Evolutionary conservation across 2,797 vertebrate genomes (phyloP), one percentile per base, ranked within the genome.

Genomic region (Eulemur albifrons): DNA sequence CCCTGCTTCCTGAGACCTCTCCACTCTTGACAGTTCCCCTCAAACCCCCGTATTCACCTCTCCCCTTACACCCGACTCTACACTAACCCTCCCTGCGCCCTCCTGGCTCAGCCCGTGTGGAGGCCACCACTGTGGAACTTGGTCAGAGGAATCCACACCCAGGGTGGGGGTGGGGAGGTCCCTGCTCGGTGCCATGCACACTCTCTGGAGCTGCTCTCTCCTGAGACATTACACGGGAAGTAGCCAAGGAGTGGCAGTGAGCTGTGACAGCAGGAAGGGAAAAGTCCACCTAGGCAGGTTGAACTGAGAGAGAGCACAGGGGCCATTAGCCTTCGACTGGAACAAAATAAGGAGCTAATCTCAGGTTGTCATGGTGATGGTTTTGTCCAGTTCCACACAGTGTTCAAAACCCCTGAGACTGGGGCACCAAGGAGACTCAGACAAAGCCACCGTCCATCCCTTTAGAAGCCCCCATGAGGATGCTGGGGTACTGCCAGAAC

Each of bases 331-430:
- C 93, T 89, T 61, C 4, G 8, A 57, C 48, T 72, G 91, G 96
- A 96, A 97, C 94, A 93, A 79, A 97, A 96, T 54, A 48, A 82
- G 80, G 80, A 97, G 65, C 96, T 95, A 52, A 96, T 96, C 91
- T 83, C 38, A 2, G 89, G 97, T 97, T 96, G 97, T 97, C 97
- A 97, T 97, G 96, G 97, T 40, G 76, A 98, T 69, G 83, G 81
- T 89, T 91, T 87, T 81, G 89, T 79, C 95, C 96, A 96, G 48
- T 84, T 93, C 93, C 72, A 76, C 85, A 40, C 50, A 52, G 90
- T 88, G 73, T 93, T 97, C 91, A 97, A 88, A 96, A 83, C 96
- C 93, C 65, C 0, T 18, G 57, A 93, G 84, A 70, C 69, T 80
- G 59, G 27, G 43, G 54, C 32, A 61, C 65, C 54, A 76, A 63